These are phyloP conservation scores for Loris lydekkerianus DNA, from an alignment of 2,797 vertebrate genomes.

Conservation along the genomic window DNA sequence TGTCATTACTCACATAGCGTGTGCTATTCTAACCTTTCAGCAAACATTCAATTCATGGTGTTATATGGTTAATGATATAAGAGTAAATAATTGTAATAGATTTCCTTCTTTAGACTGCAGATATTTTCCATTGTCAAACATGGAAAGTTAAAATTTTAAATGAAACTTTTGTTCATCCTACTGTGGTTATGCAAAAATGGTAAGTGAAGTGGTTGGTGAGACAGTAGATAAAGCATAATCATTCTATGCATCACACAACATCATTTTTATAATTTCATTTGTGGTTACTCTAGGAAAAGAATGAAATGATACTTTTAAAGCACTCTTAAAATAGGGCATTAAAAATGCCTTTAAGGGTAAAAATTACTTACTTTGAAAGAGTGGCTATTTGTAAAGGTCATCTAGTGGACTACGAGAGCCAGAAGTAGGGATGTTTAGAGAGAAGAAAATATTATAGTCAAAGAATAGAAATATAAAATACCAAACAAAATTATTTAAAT, in stretches of 20 bases:
- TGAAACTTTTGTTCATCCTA: not conserved
- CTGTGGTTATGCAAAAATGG: not conserved
- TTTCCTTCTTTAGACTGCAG: conserved; percentile 8
- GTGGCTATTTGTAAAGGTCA: not conserved
- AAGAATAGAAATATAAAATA: not conserved
- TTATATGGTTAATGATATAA: not conserved
- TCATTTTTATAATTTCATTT: not conserved
- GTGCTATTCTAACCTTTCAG: not conserved
- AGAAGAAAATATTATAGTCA: not conserved
- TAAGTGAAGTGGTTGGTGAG: not conserved
- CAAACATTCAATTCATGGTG: not conserved
- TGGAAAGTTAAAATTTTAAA: not conserved
- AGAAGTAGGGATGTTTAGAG: not conserved
- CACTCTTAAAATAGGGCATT: not conserved
- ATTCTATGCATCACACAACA: not conserved
- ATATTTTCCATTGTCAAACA: not conserved
- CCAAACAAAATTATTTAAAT: not conserved
- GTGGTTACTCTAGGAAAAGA: not conserved
- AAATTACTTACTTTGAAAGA: not conserved
- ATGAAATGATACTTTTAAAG: not conserved
- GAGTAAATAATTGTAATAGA: not conserved
- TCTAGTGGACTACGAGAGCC: not conserved
- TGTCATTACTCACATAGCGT: conserved; percentile 37
- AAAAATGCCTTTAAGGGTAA: not conserved
- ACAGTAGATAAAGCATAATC: not conserved